Evolutionary conservation across 2,888 invertebrate species (phyloP).

Genomic region (Acleris holmiana): DNA sequence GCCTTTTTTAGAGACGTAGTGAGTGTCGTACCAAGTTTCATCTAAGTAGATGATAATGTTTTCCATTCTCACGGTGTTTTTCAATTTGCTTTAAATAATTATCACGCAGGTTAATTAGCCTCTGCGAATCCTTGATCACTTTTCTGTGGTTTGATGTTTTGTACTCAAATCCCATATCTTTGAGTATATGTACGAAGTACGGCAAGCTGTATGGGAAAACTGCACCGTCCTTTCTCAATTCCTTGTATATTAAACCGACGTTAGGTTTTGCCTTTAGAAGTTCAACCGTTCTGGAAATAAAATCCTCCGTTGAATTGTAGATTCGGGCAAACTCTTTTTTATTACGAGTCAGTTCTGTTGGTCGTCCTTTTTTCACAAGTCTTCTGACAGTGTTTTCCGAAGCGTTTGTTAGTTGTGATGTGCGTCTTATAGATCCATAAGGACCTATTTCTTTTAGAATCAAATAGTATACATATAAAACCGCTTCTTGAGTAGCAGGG

Average conservation of each 20-base stretch:
- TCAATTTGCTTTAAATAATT: neutral
- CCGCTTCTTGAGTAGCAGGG: too few species aligned
- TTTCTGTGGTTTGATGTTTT: too few species aligned
- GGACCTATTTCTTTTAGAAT: neutral
- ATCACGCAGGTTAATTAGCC: neutral
- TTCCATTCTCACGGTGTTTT: neutral
- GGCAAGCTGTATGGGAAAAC: neutral
- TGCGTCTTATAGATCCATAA: neutral
- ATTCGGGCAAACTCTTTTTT: neutral
- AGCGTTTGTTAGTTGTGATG: neutral
- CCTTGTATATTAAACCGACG: conserved; percentile 1
- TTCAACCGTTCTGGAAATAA: neutral
- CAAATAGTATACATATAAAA: too few species aligned
- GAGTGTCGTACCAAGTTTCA: neutral
- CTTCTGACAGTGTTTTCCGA: neutral
- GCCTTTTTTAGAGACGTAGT: conserved; percentile 5
- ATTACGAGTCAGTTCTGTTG: neutral
- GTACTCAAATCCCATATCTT: conserved; percentile 3
- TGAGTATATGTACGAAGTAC: neutral
- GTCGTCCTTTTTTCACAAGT: neutral
- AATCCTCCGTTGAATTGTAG: neutral
- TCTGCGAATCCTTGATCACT: neutral
- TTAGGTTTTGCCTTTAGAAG: neutral
- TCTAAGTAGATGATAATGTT: neutral
- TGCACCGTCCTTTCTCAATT: neutral